phyloP scores from a whole-genome alignment of 1,140 invertebrate genomes.

The Orius insidiosus region DNA sequence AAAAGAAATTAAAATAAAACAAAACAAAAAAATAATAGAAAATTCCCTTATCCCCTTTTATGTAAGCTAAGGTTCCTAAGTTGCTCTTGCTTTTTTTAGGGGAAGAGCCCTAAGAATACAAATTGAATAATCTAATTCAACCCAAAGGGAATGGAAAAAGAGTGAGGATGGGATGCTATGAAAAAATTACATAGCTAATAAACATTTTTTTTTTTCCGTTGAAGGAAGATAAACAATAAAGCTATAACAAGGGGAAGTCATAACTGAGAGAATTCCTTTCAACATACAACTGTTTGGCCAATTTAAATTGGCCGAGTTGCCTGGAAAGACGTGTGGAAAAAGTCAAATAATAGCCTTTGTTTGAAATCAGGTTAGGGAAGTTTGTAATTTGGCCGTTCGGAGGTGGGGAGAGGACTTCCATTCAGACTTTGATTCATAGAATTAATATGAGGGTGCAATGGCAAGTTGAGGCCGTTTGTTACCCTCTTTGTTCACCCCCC shows the following conservation, averaged over 20 bases:
- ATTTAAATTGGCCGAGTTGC: constrained; percentile 3
- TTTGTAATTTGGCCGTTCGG: not conserved
- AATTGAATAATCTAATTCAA: too few species aligned
- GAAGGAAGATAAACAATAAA: constrained; percentile 8
- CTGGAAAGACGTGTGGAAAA: constrained; percentile 9
- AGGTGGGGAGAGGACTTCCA: not conserved
- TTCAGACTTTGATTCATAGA: constrained; percentile 12
- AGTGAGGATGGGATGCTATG: too few species aligned
- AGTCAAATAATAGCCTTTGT: constrained; percentile 11
- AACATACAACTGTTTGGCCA: constrained; percentile 5
- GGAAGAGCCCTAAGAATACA: not conserved
- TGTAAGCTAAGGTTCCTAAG: not conserved
- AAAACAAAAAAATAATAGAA: too few species aligned
- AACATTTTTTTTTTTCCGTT: not conserved
- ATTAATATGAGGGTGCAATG: constrained; percentile 10
- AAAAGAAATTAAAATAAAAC: too few species aligned
- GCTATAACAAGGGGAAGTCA: not conserved
- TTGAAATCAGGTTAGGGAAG: constrained; percentile 11
- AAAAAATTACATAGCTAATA: too few species aligned
- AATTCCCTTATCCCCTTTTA: constrained; percentile 7
- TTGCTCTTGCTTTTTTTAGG: constrained; percentile 2
- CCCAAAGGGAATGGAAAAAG: too few species aligned
- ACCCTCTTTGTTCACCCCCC: constrained; percentile 6
- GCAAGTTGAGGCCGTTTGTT: constrained; percentile 10
- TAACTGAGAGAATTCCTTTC: constrained; percentile 3